Evolutionary conservation across 2,113 vertebrate species (phyloP).

Genomic region (Colossoma macropomum): DNA sequence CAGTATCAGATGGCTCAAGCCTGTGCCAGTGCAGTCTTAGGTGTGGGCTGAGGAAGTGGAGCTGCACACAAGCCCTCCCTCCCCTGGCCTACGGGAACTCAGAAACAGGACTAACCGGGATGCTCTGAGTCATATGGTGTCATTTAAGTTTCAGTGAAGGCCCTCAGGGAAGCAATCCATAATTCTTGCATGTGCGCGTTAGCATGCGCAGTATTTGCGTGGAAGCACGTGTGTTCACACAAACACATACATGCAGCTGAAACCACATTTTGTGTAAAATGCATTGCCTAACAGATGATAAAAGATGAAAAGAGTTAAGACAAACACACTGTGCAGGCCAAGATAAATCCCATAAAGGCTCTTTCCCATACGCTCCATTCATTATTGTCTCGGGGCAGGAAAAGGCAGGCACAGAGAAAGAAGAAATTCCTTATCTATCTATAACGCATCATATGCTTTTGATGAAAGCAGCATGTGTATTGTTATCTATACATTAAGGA

Average conservation of each 20-base stretch:
- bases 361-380: not conserved
- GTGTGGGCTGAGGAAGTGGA: conserved; percentile 9
- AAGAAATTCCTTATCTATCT: conserved; percentile 10
- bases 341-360: conserved; percentile 39
- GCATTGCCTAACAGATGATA: not conserved
- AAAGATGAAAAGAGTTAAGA: conserved; percentile 20
- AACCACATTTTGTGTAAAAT: not conserved
- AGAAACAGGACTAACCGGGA: conserved; percentile 42
- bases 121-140: conserved; percentile 39
- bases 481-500: conserved; percentile 48
- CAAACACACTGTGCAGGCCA: conserved; percentile 20
- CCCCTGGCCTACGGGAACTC: not conserved
- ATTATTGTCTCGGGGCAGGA: conserved; percentile 14
- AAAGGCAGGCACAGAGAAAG: not conserved
- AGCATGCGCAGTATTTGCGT: conserved; percentile 6
- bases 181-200: conserved; percentile 31
- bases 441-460: conserved; percentile 35
- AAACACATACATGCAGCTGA: conserved; percentile 14
- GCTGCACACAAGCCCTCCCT: not conserved
- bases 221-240: conserved; percentile 13
- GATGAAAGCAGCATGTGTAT: conserved; percentile 29
- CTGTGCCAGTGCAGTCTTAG: conserved; percentile 40
- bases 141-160: conserved; percentile 32
- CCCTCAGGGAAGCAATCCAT: conserved; percentile 11
- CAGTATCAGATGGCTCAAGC: conserved; percentile 19